Base-by-base conservation (phyloP, 2,888 invertebrate genomes). In the Drosophila lacicola region DNA sequence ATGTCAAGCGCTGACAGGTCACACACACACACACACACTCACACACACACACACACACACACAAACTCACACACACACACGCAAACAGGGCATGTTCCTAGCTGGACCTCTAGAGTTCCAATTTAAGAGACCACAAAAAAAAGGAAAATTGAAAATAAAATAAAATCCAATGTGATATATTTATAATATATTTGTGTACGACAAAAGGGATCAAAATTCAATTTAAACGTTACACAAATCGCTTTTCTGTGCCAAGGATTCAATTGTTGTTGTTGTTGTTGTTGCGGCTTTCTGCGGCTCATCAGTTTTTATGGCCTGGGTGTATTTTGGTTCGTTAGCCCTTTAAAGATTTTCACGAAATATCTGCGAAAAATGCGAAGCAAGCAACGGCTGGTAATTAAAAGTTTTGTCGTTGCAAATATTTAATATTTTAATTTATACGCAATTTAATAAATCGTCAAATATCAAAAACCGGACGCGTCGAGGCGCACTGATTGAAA, bases 141-240 rank as follows among this genome's bases (percentile, higher is more conserved):
- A 46, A 4, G 45, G 57, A 45, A 19, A 10, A 42, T 33, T 17
- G 14, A 53, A 46, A 67, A 29, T n/a, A 54, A 74, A 74, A 56
- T 68, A 54, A 55, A 57, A 37, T 51, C 39, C 39, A 51, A 39
- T 51, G 25, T 55, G 25, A 29, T 62, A 67, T 58, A 55, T 68
- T 56, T 76, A 79, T 79, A 78, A 63, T 78, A 62, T 41, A 55
- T 58, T 53, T 51, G 45, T 49, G 50, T 25, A 29, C 50, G 56
- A 89, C 88, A 90, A 91, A 90, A 88, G 90, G 90, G 85, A 91
- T 85, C 78, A 74, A 76, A 91, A 91, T 91, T 90, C 88, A 86
- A 91, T 91, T 91, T 90, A 76, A 89, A 89, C 84, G 84, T 76
- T 90, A 89, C 78, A 81, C 80, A 78, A 91, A 91, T 80, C 78